Percentiles rank a stretch among this genome's conserved stretches.
phyloP scores from a whole-genome alignment of 1,140 invertebrate species.

The Zaprionus camerounensis region DNA sequence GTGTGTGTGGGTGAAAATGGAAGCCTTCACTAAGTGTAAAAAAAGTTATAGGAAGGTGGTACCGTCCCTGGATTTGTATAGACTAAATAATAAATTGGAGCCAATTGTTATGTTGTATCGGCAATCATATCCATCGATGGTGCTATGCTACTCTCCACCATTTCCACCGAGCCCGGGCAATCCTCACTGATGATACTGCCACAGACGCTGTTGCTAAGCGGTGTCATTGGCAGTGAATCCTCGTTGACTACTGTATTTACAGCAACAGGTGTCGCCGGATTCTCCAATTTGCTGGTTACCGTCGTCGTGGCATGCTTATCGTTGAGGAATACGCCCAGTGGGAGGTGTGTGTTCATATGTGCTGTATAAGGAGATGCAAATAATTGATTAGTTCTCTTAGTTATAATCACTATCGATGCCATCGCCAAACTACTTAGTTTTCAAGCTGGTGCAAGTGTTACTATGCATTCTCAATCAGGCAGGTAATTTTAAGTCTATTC shows the following conservation, averaged over 20 bases:
- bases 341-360: conserved; percentile 70
- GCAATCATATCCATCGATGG: conserved; percentile 49
- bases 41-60: conserved; percentile 50
- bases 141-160: conserved; percentile 58
- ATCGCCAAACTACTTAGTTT: conserved; percentile 14
- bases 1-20: conserved; percentile 34
- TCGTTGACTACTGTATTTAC: conserved; percentile 7
- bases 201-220: conserved; percentile 33
- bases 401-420: not conserved
- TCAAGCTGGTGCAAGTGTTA: conserved; percentile 48
- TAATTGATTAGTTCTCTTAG: conserved; percentile 11
- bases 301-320: conserved; percentile 51
- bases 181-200: conserved; percentile 40
- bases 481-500: not conserved
- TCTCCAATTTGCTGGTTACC: conserved; percentile 22
- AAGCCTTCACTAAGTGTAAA: conserved; percentile 56
- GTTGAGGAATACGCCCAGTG: conserved; percentile 62
- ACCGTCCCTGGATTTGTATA: conserved; percentile 49
- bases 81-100: conserved; percentile 64
- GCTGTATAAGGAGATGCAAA: conserved; percentile 36
- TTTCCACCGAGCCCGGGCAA: conserved; percentile 57
- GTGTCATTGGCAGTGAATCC: conserved; percentile 39
- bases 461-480: conserved; percentile 28
- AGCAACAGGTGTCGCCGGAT: conserved; percentile 7
- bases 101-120: conserved; percentile 61